Conservation (phyloP, 1,140 invertebrate genomes). For the Monomorium pharaonis region DNA sequence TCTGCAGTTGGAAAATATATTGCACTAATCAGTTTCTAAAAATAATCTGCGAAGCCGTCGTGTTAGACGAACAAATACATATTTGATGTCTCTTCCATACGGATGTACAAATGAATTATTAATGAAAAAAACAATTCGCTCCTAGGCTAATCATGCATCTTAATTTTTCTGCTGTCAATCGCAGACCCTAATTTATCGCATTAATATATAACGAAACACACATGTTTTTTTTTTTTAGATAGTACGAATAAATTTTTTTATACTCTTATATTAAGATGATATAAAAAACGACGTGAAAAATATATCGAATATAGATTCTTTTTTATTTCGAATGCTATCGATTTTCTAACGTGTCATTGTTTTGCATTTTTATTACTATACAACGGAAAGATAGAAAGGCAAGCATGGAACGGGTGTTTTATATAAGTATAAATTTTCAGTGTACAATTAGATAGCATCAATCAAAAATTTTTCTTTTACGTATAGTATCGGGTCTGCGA, state of each 20-base stretch:
- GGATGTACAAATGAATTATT: constrained; percentile 10
- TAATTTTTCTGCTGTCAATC: constrained; percentile 29
- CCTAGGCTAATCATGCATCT: constrained; percentile 34
- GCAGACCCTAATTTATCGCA: constrained; percentile 17
- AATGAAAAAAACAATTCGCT: constrained; percentile 38
- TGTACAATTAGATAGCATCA: not conserved
- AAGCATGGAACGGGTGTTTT: not conserved
- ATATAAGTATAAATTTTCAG: not conserved
- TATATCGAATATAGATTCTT: not conserved
- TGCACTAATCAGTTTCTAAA: constrained; percentile 51
- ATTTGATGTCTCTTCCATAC: not conserved
- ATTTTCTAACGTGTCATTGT: not conserved
- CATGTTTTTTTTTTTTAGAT: not conserved
- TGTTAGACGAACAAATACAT: not conserved
- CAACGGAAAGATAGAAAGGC: not conserved
- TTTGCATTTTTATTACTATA: not conserved
- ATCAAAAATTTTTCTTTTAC: not conserved
- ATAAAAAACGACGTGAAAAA: constrained; percentile 26
- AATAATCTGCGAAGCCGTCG: constrained; percentile 21
- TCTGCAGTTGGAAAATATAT: constrained; percentile 43
- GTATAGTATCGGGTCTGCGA: constrained; percentile 32
- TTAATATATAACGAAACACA: not conserved
- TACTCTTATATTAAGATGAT: not conserved
- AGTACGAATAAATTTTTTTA: not conserved
- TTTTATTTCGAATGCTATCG: not conserved